phyloP scores from a whole-genome alignment of 2,113 vertebrate species.

The Sapajus apella region DNA sequence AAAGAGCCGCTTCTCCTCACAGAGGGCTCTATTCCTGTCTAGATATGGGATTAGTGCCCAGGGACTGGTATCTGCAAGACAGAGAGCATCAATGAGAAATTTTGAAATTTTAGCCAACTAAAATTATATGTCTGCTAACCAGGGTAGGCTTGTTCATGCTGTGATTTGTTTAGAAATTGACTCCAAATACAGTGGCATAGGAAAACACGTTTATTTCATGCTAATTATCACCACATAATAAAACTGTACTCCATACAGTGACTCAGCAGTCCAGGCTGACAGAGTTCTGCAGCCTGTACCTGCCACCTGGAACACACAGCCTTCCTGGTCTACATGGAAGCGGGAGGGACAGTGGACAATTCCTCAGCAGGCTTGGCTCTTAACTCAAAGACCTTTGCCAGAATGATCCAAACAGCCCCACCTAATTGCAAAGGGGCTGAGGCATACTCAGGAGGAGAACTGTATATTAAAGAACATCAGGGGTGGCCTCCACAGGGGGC shows the following conservation, averaged over 20 bases:
- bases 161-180: not conserved
- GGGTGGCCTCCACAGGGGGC: too few species aligned
- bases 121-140: not conserved
- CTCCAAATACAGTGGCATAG: not conserved
- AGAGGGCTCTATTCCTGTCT: not conserved
- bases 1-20: not conserved
- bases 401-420: not conserved
- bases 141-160: not conserved
- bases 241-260: not conserved
- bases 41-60: not conserved
- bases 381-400: not conserved
- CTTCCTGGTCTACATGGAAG: not conserved
- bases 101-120: not conserved
- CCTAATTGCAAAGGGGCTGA: not conserved
- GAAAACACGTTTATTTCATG: not conserved
- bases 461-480: not conserved
- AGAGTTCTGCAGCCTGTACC: not conserved
- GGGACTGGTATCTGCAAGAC: not conserved
- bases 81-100: not conserved
- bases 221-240: not conserved
- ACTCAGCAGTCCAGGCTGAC: not conserved
- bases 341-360: not conserved
- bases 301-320: not conserved
- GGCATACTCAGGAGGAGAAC: not conserved
- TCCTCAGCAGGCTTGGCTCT: not conserved